Percentiles rank a stretch among this genome's conserved stretches.
Conservation (phyloP, 2,888 invertebrate genomes). For the Chirona hameri region DNA sequence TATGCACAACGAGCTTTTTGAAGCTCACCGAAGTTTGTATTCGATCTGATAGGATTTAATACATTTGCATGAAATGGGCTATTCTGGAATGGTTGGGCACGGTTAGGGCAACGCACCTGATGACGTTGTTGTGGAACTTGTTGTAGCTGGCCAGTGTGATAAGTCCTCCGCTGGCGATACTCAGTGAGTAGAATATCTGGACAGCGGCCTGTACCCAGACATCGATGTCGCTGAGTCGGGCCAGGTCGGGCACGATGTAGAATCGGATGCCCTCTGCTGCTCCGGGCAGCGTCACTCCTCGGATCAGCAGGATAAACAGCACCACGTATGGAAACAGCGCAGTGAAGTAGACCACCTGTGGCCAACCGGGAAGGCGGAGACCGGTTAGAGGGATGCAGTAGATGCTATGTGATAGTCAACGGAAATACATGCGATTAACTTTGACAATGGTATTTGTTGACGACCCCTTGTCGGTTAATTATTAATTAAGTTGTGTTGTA, state of each 20-base stretch:
- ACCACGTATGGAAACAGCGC: slow-evolving; percentile 96
- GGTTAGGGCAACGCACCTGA: slow-evolving; percentile 47
- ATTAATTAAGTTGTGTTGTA: no score
- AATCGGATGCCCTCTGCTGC: slow-evolving; percentile 88
- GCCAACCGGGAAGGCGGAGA: not conserved
- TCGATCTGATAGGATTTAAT: not conserved
- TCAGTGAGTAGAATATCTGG: slow-evolving; percentile 96
- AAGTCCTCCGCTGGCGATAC: slow-evolving; percentile 95
- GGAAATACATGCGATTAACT: no score
- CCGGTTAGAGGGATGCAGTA: not conserved
- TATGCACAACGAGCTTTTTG: no score
- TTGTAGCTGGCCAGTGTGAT: slow-evolving; percentile 96
- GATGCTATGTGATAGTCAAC: not conserved
- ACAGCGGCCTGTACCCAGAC: slow-evolving; percentile 99
- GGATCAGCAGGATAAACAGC: slow-evolving; percentile 78
- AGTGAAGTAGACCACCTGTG: slow-evolving; percentile 90
- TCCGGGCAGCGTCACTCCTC: slow-evolving; percentile 90
- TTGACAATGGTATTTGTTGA: no score
- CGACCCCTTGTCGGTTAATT: no score
- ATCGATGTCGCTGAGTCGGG: slow-evolving; percentile 43
- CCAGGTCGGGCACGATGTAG: slow-evolving; percentile 83
- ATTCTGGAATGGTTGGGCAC: no score
- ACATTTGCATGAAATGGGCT: no score
- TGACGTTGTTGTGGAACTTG: slow-evolving; percentile 97
- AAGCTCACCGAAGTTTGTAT: no score